A percentile compares a stretch with the other conserved stretches of the same genome.
These are phyloP conservation scores for Chrosomus eos DNA, from an alignment of 2,797 vertebrate species.

Conservation along the genomic window DNA sequence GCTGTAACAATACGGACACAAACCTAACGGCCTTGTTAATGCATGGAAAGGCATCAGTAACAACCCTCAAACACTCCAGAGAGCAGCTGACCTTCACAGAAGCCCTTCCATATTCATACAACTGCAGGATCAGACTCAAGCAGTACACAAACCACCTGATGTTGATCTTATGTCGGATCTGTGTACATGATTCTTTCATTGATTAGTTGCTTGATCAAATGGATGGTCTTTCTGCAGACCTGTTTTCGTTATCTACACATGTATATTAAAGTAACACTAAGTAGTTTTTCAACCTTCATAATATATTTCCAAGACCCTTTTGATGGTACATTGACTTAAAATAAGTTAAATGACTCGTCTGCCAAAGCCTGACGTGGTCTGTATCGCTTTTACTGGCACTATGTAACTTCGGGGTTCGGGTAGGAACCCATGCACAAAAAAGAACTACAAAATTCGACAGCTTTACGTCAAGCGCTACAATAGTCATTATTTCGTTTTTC, in stretches of 20 bases:
- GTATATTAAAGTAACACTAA: too few relatives aligned
- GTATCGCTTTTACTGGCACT: too few relatives aligned
- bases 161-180: constrained; percentile 38
- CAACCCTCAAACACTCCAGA: constrained; percentile 24
- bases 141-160: neutral
- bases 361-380: too few relatives aligned
- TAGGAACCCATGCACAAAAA: too few relatives aligned
- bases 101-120: constrained; percentile 46
- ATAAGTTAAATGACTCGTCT: too few relatives aligned
- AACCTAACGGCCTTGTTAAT: constrained; percentile 33
- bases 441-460: too few relatives aligned
- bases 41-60: constrained; percentile 12
- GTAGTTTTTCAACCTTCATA: too few relatives aligned
- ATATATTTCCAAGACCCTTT: too few relatives aligned
- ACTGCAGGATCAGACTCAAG: constrained; percentile 4
- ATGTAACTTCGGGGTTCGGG: too few relatives aligned
- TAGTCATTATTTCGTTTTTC: too few relatives aligned
- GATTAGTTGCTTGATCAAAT: constrained; percentile 42
- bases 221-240: neutral
- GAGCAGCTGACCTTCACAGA: constrained; percentile 40
- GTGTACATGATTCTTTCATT: constrained; percentile 41
- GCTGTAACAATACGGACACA: constrained; percentile 25
- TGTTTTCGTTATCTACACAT: constrained; percentile 19
- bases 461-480: too few relatives aligned
- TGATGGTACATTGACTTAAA: too few relatives aligned